Percentiles rank a stretch among this genome's conserved stretches.
phyloP scores from a whole-genome alignment of 1,140 invertebrate genomes.

The Diuraphis noxia region DNA sequence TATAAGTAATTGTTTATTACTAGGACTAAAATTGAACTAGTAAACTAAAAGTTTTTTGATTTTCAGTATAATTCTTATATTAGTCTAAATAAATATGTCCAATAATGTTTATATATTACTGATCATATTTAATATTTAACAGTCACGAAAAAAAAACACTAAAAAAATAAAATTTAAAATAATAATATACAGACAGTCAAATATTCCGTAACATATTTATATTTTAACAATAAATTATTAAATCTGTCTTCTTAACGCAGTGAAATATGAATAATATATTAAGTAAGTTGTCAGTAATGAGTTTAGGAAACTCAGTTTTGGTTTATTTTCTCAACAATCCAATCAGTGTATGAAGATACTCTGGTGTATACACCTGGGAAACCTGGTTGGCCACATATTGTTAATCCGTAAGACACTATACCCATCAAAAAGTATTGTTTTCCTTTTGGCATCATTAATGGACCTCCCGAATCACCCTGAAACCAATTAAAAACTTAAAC shows the following conservation, averaged over 20 bases:
- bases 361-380: slow-evolving; percentile 82
- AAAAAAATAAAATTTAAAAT: background rate
- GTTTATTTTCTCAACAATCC: slow-evolving; percentile 70
- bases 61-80: background rate
- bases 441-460: slow-evolving; percentile 70
- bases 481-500: slow-evolving; percentile 35
- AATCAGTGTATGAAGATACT: slow-evolving; percentile 73
- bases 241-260: background rate
- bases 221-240: background rate
- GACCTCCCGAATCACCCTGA: slow-evolving; percentile 81
- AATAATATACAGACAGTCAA: background rate
- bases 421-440: slow-evolving; percentile 79
- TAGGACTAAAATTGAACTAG: background rate
- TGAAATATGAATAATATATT: background rate
- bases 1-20: background rate
- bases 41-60: background rate
- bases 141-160: background rate
- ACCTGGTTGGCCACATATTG: slow-evolving; percentile 70
- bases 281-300: background rate
- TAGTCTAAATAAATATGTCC: background rate
- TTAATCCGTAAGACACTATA: slow-evolving; percentile 69
- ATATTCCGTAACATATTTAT: background rate
- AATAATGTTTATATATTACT: background rate
- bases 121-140: background rate
- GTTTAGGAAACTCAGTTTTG: slow-evolving; percentile 9